Evolutionary conservation across 2,888 invertebrate species (phyloP), one percentile per base, ranked within the genome.

Genomic region (Lasioglossum leucozonium): DNA sequence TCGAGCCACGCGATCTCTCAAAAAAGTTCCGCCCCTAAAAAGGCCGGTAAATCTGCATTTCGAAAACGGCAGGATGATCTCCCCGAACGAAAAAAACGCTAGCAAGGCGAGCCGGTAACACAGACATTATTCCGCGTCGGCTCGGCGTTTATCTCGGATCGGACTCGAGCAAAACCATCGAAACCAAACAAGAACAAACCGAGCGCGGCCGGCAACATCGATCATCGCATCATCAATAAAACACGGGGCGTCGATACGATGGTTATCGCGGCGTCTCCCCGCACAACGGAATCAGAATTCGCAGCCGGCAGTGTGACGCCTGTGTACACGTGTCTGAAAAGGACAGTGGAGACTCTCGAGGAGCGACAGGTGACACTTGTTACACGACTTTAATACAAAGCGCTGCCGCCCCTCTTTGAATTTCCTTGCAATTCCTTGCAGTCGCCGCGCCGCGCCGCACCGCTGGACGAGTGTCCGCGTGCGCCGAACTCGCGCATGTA

Each of bases 331-430:
- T 72, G 82, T 82, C 75, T 67, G 74, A 86, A 82, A 86, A 72
- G 82, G 69, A 82, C 85, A 8, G 47, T 58, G 65, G 58, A 55
- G 58, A 79, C 72, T 65, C 82, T 47, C 74, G 73, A 51, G 65
- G 72, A 81, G 42, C 79, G 81, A 81, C 85, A 82, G 78, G 79
- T 86, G 77, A 82, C 75, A 71, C 82, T 78, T 80, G 86, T 76
- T 84, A 80, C 81, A 85, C 87, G 83, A 88, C 79, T 87, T 81
- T 87, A 87, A 85, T 80, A 89, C 80, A 82, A 80, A 85, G 85
- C 81, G 81, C 58, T n/a, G 79, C 72, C 87, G 77, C 77, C 72
- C 72, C 83, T 79, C 65, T 80, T 87, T 81, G 79, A 87, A 85
- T 79, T 89, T 87, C 81, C 77, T 75, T 87, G 58, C 82, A 78